A percentile compares a stretch with the other conserved stretches of the same genome.
Conservation (phyloP, 2,888 invertebrate species). For the Hirtodrosophila duncani region DNA sequence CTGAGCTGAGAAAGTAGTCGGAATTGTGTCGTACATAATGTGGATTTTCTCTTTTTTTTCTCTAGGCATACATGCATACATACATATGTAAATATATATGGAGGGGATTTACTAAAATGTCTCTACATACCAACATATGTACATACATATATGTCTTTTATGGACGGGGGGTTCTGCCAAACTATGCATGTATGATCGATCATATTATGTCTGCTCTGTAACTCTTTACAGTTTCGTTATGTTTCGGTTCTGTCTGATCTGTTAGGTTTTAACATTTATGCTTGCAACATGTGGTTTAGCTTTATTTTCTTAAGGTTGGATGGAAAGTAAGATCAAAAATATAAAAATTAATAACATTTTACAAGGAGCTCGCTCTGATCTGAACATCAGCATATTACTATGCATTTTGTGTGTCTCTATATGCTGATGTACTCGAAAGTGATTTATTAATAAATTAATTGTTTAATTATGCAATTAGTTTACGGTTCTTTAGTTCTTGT, state of each 20-base stretch:
- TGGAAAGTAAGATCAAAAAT: slow-evolving; percentile 33
- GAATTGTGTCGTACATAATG: not conserved
- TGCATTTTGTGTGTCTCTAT: slow-evolving; percentile 8
- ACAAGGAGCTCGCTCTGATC: slow-evolving; percentile 29
- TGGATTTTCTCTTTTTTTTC: not conserved
- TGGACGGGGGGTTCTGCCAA: not conserved
- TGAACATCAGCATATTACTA: slow-evolving; percentile 32
- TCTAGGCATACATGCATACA: too few species aligned
- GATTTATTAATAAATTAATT: slow-evolving; percentile 16
- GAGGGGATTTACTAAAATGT: slow-evolving; percentile 1
- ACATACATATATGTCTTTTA: not conserved
- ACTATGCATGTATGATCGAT: slow-evolving; percentile 1
- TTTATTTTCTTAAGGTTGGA: slow-evolving; percentile 30
- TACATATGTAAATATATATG: not conserved
- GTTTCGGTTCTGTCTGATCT: not conserved
- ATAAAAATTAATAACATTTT: slow-evolving; percentile 38
- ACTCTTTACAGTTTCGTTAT: not conserved
- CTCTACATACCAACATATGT: slow-evolving; percentile 15
- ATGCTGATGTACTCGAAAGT: slow-evolving; percentile 8
- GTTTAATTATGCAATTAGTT: slow-evolving; percentile 31
- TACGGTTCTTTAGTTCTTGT: slow-evolving; percentile 26
- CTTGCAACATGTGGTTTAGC: slow-evolving; percentile 21
- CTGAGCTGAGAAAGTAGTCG: slow-evolving; percentile 8
- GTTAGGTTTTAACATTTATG: slow-evolving; percentile 8
- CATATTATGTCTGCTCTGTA: not conserved